Conservation (phyloP, 35 echinoderm and acorn worm genomes). For the Lytechinus pictus region DNA sequence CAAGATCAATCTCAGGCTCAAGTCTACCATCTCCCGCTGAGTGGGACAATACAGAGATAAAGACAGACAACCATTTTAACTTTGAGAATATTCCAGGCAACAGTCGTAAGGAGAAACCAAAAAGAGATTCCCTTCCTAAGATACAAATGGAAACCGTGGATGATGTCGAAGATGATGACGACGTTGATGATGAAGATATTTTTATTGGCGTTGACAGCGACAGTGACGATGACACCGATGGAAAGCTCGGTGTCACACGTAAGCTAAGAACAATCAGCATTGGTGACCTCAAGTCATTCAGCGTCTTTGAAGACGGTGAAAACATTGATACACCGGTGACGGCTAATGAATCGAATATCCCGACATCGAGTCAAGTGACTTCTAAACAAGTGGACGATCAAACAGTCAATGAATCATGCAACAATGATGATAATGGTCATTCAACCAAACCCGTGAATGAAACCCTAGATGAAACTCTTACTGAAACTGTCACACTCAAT, state of each 20-base stretch:
- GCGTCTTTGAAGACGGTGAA: constrained; percentile 11
- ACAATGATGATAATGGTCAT: background rate
- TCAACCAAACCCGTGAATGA: background rate
- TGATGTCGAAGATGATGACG: background rate
- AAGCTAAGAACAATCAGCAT: constrained; percentile 50
- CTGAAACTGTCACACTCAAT: too few relatives aligned
- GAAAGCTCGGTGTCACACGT: background rate
- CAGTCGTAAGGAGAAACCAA: background rate
- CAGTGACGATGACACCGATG: background rate
- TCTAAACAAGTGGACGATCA: background rate
- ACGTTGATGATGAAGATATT: constrained; percentile 27
- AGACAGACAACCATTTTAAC: background rate
- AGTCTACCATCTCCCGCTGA: background rate
- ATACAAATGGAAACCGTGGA: background rate
- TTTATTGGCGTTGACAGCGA: constrained; percentile 6
- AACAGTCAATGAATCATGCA: background rate
- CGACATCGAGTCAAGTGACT: background rate
- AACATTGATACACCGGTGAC: background rate
- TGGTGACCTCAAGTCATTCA: constrained; percentile 36
- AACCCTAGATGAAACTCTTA: background rate
- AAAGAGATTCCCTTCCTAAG: background rate
- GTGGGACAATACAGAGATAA: background rate
- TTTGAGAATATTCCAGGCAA: background rate
- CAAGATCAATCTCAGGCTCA: background rate
- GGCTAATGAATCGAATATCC: background rate